Evolutionary conservation across 2,113 vertebrate species (phyloP), one percentile per base, ranked within the genome.

Genomic region (Bos taurus): DNA sequence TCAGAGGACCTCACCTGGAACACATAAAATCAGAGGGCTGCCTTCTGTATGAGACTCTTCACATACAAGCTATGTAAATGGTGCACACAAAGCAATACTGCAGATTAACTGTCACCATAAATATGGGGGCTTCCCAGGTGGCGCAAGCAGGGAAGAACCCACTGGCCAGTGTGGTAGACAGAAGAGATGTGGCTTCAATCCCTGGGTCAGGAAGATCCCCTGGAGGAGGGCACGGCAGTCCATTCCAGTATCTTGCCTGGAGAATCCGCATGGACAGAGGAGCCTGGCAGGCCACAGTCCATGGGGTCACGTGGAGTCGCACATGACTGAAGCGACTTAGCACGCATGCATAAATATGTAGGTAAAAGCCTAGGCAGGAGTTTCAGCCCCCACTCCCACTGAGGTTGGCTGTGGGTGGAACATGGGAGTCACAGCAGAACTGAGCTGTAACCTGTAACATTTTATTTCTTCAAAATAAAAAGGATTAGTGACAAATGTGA

Each of bases 61-160:
- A 1, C 6, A 0, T 0, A 0, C 4, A 17, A 5, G 81, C 1
- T 4, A 33, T 8, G 1, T n/a, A 50, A 56, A 14, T 0, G 3
- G 8, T 0, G 1, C 48, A 1, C 83, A 26, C 28, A 5, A 1
- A 7, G 43, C 46, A 7, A 16, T 2, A 13, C 40, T 1, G 3
- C 33, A 5, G 5, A n/a, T 0, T 4, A 46, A 64, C 57, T 6
- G 14, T 30, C 30, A 5, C 7, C 60, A 4, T 74, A 25, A 40
- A 74, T 40, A 74, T 25, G 67, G 67, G 67, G 67, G 21, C 67
- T 25, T 40, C 67, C 36, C n/a, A 40, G 67, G 36, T 74, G 67
- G 67, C 5, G 5, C n/a, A 74, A 74, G 36, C 67, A 25, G 5
- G 23, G 36, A 40, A 25, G 23, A 43, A 43, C 12, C 23, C 71